A percentile compares a stretch with the other conserved stretches of the same genome.
Evolutionary conservation across 2,797 vertebrate genomes (phyloP).

Genomic region (Alcedo atthis): DNA sequence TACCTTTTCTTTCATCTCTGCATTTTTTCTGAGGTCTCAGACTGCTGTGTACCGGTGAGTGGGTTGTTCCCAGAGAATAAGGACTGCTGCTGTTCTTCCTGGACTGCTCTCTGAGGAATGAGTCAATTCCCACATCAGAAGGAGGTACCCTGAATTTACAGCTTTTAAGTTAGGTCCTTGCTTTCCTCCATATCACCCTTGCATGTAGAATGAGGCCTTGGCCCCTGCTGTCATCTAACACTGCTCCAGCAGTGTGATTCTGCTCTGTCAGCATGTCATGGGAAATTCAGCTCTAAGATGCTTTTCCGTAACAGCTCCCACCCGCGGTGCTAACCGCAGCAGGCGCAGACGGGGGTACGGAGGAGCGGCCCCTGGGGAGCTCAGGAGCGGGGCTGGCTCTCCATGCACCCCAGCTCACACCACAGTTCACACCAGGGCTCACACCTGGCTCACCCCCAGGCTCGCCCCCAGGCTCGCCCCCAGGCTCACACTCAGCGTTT

Average conservation of each 20-base stretch:
- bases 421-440: too few relatives aligned
- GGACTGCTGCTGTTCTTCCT: background rate
- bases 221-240: background rate
- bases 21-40: background rate
- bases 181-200: background rate
- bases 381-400: background rate
- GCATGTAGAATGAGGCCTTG: background rate
- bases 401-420: too few relatives aligned
- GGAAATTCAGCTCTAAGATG: background rate
- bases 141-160: background rate
- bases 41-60: rapidly evolving
- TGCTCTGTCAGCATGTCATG: background rate
- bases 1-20: background rate
- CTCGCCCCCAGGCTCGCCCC: too few relatives aligned
- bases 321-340: rapidly evolving
- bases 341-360: rapidly evolving
- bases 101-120: background rate
- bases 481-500: too few relatives aligned
- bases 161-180: background rate
- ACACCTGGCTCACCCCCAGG: too few relatives aligned
- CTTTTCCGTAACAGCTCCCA: background rate
- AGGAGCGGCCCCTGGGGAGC: rapidly evolving
- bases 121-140: background rate
- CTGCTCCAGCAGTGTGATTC: background rate
- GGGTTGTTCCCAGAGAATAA: background rate